phyloP scores from a whole-genome alignment of 2,113 vertebrate species.

The Bettongia penicillata region DNA sequence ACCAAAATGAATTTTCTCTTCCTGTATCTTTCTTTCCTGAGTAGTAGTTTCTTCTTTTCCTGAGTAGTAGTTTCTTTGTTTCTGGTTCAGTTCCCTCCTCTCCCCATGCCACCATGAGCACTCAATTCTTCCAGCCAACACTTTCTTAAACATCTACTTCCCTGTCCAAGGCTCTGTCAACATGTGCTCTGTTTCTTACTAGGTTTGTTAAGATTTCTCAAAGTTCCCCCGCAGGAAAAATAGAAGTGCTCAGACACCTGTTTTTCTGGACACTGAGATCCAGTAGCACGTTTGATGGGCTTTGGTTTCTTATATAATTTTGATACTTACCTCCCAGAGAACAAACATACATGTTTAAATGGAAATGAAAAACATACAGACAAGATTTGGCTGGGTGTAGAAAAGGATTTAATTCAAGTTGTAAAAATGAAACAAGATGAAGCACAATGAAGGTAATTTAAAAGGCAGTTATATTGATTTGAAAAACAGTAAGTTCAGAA shows the following conservation, averaged over 20 bases:
- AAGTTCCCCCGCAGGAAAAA: neutral
- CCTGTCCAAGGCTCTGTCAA: neutral
- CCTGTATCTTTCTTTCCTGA: neutral
- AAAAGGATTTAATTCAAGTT: neutral
- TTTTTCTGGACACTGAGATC: neutral
- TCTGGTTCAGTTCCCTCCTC: neutral
- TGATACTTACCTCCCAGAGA: neutral
- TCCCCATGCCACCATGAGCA: neutral
- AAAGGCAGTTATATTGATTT: neutral
- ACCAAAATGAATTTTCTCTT: neutral
- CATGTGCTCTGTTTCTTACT: neutral
- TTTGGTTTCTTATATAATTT: neutral
- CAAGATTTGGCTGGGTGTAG: neutral
- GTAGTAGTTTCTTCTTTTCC: neutral
- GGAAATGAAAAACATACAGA: neutral
- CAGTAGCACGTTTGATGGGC: neutral
- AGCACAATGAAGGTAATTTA: neutral
- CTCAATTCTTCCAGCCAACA: neutral
- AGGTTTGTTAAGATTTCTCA: neutral
- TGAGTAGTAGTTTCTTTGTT: neutral
- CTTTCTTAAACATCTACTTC: neutral
- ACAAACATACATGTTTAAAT: neutral
- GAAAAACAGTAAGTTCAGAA: neutral
- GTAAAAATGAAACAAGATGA: neutral
- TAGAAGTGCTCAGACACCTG: neutral